phyloP scores from a whole-genome alignment of 2,888 invertebrate species.

The Morpho deidamia region DNA sequence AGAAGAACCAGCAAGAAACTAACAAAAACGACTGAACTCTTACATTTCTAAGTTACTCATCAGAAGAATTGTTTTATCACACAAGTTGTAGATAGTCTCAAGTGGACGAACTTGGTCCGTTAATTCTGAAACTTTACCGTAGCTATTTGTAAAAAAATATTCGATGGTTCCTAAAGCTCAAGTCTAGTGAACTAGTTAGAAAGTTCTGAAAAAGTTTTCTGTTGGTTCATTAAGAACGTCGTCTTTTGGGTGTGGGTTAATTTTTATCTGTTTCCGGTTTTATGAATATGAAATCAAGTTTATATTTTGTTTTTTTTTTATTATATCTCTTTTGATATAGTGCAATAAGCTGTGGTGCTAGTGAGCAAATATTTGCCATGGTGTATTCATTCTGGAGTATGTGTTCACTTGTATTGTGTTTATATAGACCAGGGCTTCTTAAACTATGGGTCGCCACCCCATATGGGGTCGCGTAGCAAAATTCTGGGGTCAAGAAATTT shows the following conservation, averaged over 20 bases:
- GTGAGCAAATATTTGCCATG: too few relatives aligned
- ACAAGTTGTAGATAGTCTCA: constrained; percentile 9
- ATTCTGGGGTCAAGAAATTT: too few relatives aligned
- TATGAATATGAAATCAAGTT: too few relatives aligned
- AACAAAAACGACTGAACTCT: not conserved
- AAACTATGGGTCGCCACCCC: too few relatives aligned
- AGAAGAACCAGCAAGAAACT: not conserved
- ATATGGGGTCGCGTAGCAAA: too few relatives aligned
- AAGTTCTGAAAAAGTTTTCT: constrained; percentile 62
- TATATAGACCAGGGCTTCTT: too few relatives aligned
- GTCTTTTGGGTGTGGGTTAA: constrained; percentile 42
- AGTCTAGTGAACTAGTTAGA: constrained; percentile 53
- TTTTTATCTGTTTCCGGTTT: constrained; percentile 5
- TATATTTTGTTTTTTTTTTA: too few relatives aligned
- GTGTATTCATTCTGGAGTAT: too few relatives aligned
- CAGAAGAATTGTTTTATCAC: constrained; percentile 19
- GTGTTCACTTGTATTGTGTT: too few relatives aligned
- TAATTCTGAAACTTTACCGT: constrained; percentile 21
- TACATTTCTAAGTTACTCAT: not conserved
- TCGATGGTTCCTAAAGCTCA: constrained; percentile 51
- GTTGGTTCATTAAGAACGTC: constrained; percentile 67
- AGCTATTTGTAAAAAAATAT: constrained; percentile 33
- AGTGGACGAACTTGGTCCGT: constrained; percentile 27
- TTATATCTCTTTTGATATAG: too few relatives aligned
- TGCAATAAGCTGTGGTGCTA: too few relatives aligned